These are phyloP conservation scores for Brachionus angularis DNA, from an alignment of 1,140 invertebrate genomes.

Conservation along the genomic window DNA sequence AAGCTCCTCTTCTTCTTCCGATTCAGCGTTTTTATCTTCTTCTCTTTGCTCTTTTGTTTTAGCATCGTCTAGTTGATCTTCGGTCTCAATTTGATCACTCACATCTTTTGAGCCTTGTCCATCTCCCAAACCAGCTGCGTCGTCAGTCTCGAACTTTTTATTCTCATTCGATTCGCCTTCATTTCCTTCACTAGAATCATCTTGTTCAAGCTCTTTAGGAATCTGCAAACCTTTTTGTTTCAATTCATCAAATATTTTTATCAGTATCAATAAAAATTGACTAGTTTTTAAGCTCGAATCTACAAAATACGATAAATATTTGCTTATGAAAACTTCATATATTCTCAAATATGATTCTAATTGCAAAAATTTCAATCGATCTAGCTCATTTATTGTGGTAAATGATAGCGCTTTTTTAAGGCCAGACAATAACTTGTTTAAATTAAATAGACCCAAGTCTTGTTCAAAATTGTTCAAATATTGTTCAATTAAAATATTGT, in stretches of 20 bases:
- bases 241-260: conserved; percentile 27
- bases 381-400: too few relatives aligned
- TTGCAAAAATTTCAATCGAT: too few relatives aligned
- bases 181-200: neutral
- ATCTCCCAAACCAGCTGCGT: conserved; percentile 19
- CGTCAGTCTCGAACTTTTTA: conserved; percentile 32
- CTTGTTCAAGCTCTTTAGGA: conserved; percentile 7
- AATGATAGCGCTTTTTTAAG: too few relatives aligned
- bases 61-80: conserved; percentile 40
- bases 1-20: neutral
- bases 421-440: too few relatives aligned
- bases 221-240: conserved; percentile 9
- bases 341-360: neutral
- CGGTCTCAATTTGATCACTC: conserved; percentile 38
- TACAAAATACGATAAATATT: neutral
- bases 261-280: neutral
- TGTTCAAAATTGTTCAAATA: too few relatives aligned
- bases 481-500: too few relatives aligned
- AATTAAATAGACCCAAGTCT: too few relatives aligned
- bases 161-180: neutral
- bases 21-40: neutral
- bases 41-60: conserved; percentile 7
- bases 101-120: conserved; percentile 41
- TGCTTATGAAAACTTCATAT: neutral
- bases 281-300: conserved; percentile 2